These are phyloP conservation scores for Sclerodermus sp. DNA, from an alignment of 2,888 invertebrate species.

Conservation along the genomic window DNA sequence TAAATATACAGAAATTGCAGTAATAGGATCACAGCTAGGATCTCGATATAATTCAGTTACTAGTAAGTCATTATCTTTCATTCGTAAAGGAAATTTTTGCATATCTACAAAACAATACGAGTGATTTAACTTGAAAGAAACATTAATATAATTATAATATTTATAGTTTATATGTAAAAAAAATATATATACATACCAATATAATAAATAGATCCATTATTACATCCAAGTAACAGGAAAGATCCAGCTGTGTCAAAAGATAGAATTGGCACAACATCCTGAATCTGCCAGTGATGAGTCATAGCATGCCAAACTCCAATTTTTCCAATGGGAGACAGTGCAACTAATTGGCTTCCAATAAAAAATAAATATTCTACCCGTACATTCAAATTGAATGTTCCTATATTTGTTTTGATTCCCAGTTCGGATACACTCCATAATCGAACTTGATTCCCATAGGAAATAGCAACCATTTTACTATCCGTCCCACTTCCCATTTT, in stretches of 20 bases:
- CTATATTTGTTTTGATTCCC: conserved; percentile 73
- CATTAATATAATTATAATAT: neutral
- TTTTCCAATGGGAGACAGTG: conserved; percentile 87
- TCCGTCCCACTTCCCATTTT: conserved; percentile 62
- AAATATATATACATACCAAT: conserved; percentile 68
- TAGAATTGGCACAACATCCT: conserved; percentile 92
- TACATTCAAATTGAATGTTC: conserved; percentile 87
- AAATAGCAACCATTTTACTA: conserved; percentile 81
- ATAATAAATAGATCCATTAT: conserved; percentile 95
- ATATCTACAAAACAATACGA: conserved; percentile 76
- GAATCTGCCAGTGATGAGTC: conserved; percentile 98
- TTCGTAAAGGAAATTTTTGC: conserved; percentile 97
- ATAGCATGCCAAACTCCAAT: conserved; percentile 99
- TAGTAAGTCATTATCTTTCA: conserved; percentile 98
- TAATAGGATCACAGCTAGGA: conserved; percentile 92
- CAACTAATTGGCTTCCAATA: conserved; percentile 97
- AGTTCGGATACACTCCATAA: conserved; percentile 81
- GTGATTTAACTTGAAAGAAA: neutral
- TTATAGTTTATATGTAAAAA: conserved; percentile 2
- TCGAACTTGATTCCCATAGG: conserved; percentile 74
- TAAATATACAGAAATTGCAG: conserved; percentile 96
- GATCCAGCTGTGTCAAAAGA: conserved; percentile 97
- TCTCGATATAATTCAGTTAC: conserved; percentile 96
- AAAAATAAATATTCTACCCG: conserved; percentile 95
- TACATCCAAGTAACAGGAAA: conserved; percentile 91